Evolutionary conservation across 2,888 invertebrate genomes (phyloP).

Genomic region (Myopa testacea): DNA sequence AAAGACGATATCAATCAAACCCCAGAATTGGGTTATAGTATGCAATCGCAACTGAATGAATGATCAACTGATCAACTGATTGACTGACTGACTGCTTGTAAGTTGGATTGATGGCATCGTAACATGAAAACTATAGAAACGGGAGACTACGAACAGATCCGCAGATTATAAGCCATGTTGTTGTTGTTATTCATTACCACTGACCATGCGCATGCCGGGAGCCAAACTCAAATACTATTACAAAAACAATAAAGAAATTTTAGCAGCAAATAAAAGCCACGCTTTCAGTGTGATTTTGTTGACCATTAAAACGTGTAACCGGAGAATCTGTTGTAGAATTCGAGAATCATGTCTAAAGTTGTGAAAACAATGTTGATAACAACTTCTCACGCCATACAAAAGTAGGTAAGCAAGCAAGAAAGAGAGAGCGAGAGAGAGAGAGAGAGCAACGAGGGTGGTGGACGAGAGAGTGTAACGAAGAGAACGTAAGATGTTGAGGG

Average conservation of each 20-base stretch:
- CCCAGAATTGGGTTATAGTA: too few relatives aligned
- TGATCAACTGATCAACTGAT: neutral
- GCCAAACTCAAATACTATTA: neutral
- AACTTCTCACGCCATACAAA: conserved; percentile 36
- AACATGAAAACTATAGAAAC: neutral
- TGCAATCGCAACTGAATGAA: neutral
- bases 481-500: neutral
- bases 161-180: neutral
- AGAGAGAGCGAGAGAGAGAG: neutral
- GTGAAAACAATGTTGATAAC: conserved; percentile 30
- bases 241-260: conserved; percentile 7
- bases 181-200: neutral
- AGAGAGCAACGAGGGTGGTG: neutral
- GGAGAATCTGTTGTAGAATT: neutral
- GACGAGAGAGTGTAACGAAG: neutral
- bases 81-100: neutral
- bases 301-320: conserved; percentile 1
- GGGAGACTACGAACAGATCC: neutral
- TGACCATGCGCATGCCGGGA: neutral
- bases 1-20: too few relatives aligned
- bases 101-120: neutral
- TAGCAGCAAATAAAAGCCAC: conserved; percentile 3
- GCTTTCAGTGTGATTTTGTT: conserved; percentile 3
- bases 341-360: conserved; percentile 7
- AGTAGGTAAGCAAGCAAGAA: neutral